Evolutionary conservation across 2,113 vertebrate genomes (phyloP), one percentile per base, ranked within the genome.

Genomic region (Acanthisitta chloris): DNA sequence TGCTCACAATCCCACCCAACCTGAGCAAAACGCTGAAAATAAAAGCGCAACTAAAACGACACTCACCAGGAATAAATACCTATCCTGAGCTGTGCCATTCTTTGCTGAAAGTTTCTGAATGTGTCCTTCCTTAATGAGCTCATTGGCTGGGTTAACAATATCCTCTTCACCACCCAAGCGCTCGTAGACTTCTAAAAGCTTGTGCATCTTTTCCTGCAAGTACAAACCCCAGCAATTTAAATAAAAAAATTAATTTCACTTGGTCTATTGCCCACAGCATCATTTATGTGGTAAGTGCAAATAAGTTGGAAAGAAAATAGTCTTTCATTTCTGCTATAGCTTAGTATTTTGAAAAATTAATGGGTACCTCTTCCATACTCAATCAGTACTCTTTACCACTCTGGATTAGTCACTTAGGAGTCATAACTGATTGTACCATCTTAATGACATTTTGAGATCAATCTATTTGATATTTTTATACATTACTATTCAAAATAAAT

Each of bases 21-120:
- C 64, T 33, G 14, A 52, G 48, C 33, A 74, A 36, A 48, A 14
- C 33, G 31, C 42, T 51, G 43, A 62, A 66, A 88, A 71, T 17
- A 61, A 76, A 34, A 86, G 9, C 55, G 36, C 28, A 81, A 55
- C 17, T 24, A 40, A 79, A 67, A 55, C n/a, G n/a, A n/a, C 6
- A 95, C 98, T 98, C 96, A 99, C 99, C 98, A 99, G 95, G 94
- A 99, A 99, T 90, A 99, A 98, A 92, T 99, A 99, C 69, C 99
- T 96, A 96, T 99, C 99, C 97, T 99, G 99, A 2, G 99, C 98
- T 2, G 99, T 99, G 91, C 99, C 99, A 0, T 99, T 99, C 97
- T 99, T 99, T 89, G 99, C 99, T 4, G 99, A 99, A 94, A 99
- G 98, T 93, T 99, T 99, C 97, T 99, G 99, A 94, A 99, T 99